Conservation (phyloP, 2,113 vertebrate species). For the Pomatostomus ruficeps region DNA sequence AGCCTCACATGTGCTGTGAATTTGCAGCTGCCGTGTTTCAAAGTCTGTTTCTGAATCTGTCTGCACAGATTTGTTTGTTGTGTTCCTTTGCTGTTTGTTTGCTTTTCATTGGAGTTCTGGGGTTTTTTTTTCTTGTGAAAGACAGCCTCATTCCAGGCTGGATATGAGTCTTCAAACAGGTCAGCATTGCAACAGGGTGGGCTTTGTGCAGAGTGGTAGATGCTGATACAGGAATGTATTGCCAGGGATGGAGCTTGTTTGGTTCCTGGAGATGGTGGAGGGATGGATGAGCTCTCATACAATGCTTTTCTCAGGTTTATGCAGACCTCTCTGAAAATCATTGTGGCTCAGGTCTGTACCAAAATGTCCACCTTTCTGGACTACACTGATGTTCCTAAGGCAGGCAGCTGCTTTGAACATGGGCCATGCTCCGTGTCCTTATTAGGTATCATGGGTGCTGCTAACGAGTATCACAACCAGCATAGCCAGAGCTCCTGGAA, state of each 20-base stretch:
- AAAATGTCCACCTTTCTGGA: neutral
- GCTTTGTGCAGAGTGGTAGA: neutral
- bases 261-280: neutral
- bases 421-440: fast-evolving
- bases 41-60: neutral
- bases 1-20: neutral
- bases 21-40: neutral
- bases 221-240: neutral
- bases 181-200: fast-evolving
- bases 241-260: neutral
- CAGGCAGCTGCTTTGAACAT: neutral
- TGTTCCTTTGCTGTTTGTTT: neutral
- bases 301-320: neutral
- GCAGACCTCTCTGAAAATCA: neutral
- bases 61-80: neutral
- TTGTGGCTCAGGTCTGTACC: neutral
- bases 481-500: slow-evolving; percentile 3
- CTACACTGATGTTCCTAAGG: neutral
- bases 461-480: neutral
- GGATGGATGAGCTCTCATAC: neutral
- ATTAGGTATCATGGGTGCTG: neutral
- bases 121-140: neutral
- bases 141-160: neutral
- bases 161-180: neutral
- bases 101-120: neutral